Evolutionary conservation across 1,140 invertebrate genomes (phyloP), one percentile per base, ranked within the genome.

Genomic region (Kradibia gibbosae): DNA sequence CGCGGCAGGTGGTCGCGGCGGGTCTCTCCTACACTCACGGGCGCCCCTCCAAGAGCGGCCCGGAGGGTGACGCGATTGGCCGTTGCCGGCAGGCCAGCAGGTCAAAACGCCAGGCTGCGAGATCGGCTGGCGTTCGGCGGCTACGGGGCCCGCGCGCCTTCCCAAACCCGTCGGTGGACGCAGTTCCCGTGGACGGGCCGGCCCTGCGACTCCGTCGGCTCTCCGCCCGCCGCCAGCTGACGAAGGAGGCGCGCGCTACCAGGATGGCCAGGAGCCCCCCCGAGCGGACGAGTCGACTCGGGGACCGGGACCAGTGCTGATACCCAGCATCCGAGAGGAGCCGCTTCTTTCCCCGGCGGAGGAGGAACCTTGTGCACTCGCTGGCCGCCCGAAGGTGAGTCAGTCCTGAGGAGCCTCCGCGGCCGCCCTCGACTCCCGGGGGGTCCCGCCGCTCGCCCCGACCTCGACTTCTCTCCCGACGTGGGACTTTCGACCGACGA

Each of bases 71-170:
- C 77, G 53, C 65, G 31, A 91, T 91, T 91, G 90, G 90, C 85
- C 87, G 86, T 85, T 87, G 88, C 76, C 28, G 70, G 83, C 84
- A 87, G 88, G 86, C 62, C 62, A 48, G 70, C 89, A 89, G 89
- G 90, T 91, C 90, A 90, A 91, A 80, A 87, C 88, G 86, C 71
- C 67, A 83, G 83, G 82, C 80, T 82, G 82, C 75, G 81, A 83
- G 84, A 85, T 88, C 87, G 86, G 85, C 86, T 86, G 84, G 83
- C 85, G 85, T 86, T 50, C 48, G 34, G 13, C 22, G 25, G 65
- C 78, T 62, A 80, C 50, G 70, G 85, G 83, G 85, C 86, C 86
- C 85, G 84, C 84, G 86, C 72, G 77, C 80, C 82, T n/a, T n/a
- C 72, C 78, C 7, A 60, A 57, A 25, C 8, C 22, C 1, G 31